Evolutionary conservation across 2,797 vertebrate species (phyloP).

Genomic region (Platalea minor): DNA sequence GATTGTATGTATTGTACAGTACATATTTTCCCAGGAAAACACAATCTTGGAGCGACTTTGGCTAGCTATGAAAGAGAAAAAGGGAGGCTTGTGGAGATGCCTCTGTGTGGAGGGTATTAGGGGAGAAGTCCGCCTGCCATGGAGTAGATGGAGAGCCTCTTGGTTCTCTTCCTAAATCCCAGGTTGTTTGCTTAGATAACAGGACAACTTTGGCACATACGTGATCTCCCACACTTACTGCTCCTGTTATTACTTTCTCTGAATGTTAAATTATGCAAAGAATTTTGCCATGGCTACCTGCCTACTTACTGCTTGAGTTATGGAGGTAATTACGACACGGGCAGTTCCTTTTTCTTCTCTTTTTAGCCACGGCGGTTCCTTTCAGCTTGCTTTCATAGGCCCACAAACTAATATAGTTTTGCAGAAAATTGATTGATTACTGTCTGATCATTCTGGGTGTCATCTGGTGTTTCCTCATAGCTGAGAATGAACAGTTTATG

Average conservation of each 20-base stretch:
- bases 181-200: not conserved
- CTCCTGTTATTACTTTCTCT: conserved; percentile 9
- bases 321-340: not conserved
- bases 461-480: conserved; percentile 60
- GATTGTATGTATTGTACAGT: conserved; percentile 55
- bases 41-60: conserved; percentile 28
- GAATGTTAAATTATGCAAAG: conserved; percentile 1
- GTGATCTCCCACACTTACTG: not conserved
- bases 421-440: conserved; percentile 75
- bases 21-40: conserved; percentile 67
- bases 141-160: not conserved
- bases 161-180: not conserved
- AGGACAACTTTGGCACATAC: not conserved
- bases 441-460: conserved; percentile 69
- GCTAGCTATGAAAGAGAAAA: conserved; percentile 35
- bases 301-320: not conserved
- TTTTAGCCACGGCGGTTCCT: not conserved
- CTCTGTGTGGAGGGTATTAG: not conserved
- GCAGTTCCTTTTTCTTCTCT: conserved; percentile 4
- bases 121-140: not conserved
- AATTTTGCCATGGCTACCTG: conserved; percentile 24
- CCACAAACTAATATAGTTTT: conserved; percentile 33
- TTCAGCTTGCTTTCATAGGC: conserved; percentile 52
- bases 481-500: conserved; percentile 73
- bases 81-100: not conserved